Evolutionary conservation across 2,888 invertebrate genomes (phyloP), one percentile per base, ranked within the genome.

Genomic region (Melinaea marsaeus): DNA sequence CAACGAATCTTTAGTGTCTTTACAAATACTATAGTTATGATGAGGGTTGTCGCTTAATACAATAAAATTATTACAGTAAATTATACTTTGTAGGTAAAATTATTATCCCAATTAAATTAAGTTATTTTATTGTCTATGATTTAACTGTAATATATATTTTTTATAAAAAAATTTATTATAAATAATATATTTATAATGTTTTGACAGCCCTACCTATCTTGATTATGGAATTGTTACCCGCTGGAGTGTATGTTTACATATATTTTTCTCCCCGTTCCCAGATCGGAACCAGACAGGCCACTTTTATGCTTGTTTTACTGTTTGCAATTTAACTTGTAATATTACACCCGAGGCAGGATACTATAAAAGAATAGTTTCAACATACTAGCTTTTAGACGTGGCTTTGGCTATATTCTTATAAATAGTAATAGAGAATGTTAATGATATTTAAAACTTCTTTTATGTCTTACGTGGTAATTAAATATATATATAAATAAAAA

Each of bases 261-360:
- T 69, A 70, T 68, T 66, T 69, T 69, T 72, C 77, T 76, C 72
- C 78, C 74, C 72, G 70, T 75, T 75, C 75, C 75, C 75, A 74
- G 75, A 75, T 75, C 73, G 72, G 72, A 79, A 83, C 83, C 80
- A 78, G 81, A 79, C 80, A 75, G 78, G 81, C 83, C 79, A 79
- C 85, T 85, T 87, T 86, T 86, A 88, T 83, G 69, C 79, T 78
- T 75, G 80, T 86, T 86, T 87, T 86, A 86, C 82, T 82, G 85
- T 83, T 84, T 74, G 85, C 87, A 85, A 87, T 89, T 85, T 85
- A 87, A 86, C 86, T 88, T 82, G 78, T 79, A 81, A 78, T 84
- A 81, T 85, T 80, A 84, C 82, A 84, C 81, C 72, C 73, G 74
- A 69, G 71, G 70, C 66, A 75, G 51, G 6, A 9, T 51, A 9